A percentile compares a stretch with the other conserved stretches of the same genome.
phyloP scores from a whole-genome alignment of 2,888 invertebrate species.

The Sarcophaga caerulescens region DNA sequence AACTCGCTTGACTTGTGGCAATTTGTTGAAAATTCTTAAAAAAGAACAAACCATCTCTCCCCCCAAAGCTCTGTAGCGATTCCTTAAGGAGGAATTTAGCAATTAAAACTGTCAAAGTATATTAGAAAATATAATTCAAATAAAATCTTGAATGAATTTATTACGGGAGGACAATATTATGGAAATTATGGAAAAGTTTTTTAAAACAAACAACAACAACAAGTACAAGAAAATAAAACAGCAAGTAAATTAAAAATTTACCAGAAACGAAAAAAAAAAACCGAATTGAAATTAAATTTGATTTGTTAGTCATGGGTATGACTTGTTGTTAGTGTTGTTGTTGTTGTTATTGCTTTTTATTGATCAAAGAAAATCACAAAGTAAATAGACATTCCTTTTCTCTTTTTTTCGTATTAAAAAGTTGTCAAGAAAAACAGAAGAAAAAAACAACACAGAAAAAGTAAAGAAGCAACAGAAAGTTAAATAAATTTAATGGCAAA shows the following conservation, averaged over 20 bases:
- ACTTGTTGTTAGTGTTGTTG: slow-evolving; percentile 3
- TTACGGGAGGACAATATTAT: background rate
- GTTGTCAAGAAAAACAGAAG: slow-evolving; percentile 59
- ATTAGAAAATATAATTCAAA: background rate
- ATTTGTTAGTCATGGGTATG: slow-evolving; percentile 1
- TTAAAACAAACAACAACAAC: background rate
- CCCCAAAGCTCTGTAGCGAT: background rate
- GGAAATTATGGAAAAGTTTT: too few species aligned
- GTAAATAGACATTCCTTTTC: slow-evolving; percentile 33
- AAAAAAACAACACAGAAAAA: background rate
- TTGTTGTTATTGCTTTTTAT: slow-evolving; percentile 41
- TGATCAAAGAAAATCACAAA: slow-evolving; percentile 57
- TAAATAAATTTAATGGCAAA: slow-evolving; percentile 62
- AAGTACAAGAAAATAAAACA: slow-evolving; percentile 32
- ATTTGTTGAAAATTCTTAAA: background rate
- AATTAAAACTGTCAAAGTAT: background rate
- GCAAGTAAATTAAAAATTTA: slow-evolving; percentile 20
- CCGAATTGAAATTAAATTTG: background rate
- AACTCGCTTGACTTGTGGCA: background rate
- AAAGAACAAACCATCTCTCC: background rate
- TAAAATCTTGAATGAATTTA: background rate
- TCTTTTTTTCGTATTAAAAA: slow-evolving; percentile 34
- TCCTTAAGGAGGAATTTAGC: background rate
- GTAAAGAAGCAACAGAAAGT: slow-evolving; percentile 53
- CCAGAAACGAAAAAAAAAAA: background rate